These are phyloP conservation scores for Corvus moneduloides DNA, from an alignment of 2,113 vertebrate species.

Conservation along the genomic window DNA sequence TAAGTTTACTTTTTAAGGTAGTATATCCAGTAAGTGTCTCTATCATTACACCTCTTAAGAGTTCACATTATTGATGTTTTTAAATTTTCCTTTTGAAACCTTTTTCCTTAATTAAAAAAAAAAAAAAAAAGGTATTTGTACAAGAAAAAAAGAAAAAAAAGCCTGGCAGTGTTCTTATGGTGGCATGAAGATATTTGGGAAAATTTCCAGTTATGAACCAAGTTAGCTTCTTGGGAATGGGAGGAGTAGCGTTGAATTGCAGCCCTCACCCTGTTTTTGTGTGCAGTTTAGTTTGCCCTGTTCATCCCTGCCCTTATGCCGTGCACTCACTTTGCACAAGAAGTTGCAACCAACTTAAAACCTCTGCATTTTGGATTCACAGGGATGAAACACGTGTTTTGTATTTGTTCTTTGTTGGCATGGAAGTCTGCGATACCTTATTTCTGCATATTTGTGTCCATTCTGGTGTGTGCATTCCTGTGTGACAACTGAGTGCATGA, in stretches of 20 bases:
- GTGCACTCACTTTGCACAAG: not conserved
- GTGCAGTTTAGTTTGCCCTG: fast-evolving
- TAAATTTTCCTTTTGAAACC: not conserved
- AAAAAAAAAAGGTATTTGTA: fast-evolving
- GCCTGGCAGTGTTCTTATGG: not conserved
- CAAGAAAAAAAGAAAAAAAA: not conserved
- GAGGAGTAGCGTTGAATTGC: not conserved
- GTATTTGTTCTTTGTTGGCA: not conserved
- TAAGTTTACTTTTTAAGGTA: not conserved
- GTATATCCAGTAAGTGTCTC: not conserved
- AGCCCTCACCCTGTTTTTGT: not conserved
- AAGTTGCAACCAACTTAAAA: not conserved
- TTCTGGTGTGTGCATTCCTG: not conserved
- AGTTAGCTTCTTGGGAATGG: not conserved
- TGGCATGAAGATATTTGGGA: not conserved
- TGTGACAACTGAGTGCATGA: fast-evolving
- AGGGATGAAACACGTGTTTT: fast-evolving
- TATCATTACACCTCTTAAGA: not conserved
- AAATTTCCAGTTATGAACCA: not conserved
- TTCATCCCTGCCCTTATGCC: fast-evolving
- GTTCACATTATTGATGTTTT: not conserved
- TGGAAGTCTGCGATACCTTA: fast-evolving
- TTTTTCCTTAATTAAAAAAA: not conserved
- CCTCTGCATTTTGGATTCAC: fast-evolving
- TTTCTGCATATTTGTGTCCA: not conserved